Evolutionary conservation across 1,140 invertebrate genomes (phyloP).

Genomic region (Neocloeon triangulifer): DNA sequence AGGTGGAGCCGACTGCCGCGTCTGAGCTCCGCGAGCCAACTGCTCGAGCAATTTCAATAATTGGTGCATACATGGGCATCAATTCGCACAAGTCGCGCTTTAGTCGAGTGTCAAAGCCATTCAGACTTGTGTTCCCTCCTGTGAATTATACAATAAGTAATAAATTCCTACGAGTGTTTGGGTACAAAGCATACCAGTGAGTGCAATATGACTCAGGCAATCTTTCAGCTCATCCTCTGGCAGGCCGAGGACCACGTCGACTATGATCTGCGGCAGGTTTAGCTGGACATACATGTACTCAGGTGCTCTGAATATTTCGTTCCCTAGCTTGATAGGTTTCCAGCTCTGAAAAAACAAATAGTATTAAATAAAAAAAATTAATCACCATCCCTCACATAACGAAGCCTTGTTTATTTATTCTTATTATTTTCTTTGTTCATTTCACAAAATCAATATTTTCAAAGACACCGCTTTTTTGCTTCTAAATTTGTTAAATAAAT

Average conservation of each 20-base stretch:
- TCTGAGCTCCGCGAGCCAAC: constrained; percentile 23
- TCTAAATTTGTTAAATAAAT: no score
- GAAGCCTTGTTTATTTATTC: no score
- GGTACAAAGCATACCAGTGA: no score
- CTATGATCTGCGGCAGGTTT: constrained; percentile 20
- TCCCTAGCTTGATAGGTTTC: constrained; percentile 19
- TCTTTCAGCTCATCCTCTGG: constrained; percentile 18
- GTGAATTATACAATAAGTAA: no score
- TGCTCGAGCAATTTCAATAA: constrained; percentile 21
- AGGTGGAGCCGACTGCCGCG: constrained; percentile 24
- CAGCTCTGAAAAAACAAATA: constrained; percentile 15
- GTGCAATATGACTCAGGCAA: constrained; percentile 21
- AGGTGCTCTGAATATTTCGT: constrained; percentile 23
- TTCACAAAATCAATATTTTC: no score
- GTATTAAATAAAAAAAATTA: constrained; percentile 2
- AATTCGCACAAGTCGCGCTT: constrained; percentile 20
- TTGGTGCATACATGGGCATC: constrained; percentile 19
- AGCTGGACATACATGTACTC: constrained; percentile 25
- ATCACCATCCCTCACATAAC: constrained; percentile 2
- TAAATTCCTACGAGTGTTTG: no score
- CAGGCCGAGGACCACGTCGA: constrained; percentile 20
- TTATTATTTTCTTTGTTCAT: no score
- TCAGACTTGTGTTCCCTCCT: constrained; percentile 24
- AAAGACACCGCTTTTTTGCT: no score
- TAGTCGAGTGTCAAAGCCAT: constrained; percentile 21